A percentile compares a stretch with the other conserved stretches of the same genome.
These are phyloP conservation scores for Cacoxenus indagator DNA, from an alignment of 2,888 invertebrate genomes.

Conservation along the genomic window DNA sequence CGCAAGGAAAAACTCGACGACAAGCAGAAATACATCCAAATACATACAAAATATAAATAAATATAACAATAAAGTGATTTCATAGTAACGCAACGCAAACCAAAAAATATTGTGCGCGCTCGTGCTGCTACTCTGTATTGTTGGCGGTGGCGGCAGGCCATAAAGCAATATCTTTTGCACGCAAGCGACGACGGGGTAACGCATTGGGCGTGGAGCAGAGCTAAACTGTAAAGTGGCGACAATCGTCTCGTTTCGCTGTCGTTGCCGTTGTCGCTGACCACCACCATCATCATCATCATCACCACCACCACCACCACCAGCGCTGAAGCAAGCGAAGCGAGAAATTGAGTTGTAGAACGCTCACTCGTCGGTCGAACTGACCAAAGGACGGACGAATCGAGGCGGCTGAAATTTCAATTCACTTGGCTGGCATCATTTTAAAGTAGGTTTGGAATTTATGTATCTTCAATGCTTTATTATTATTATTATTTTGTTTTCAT, in stretches of 20 bases:
- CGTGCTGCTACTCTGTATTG: too few relatives aligned
- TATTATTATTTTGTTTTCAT: constrained; percentile 29
- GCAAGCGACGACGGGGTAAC: constrained; percentile 13
- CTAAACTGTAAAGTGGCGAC: background rate
- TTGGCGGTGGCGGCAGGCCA: too few relatives aligned
- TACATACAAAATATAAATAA: background rate
- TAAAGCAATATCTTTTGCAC: background rate
- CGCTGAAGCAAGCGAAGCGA: constrained; percentile 50
- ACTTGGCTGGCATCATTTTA: constrained; percentile 21
- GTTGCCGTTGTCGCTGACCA: constrained; percentile 9
- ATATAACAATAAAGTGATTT: background rate
- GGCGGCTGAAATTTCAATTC: constrained; percentile 16
- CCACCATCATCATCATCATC: constrained; percentile 23
- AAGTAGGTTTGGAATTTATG: constrained; percentile 15
- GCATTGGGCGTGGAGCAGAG: constrained; percentile 51
- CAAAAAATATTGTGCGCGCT: constrained; percentile 10
- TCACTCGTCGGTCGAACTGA: background rate
- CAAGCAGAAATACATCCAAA: background rate
- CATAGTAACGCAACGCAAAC: background rate
- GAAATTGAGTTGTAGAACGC: constrained; percentile 42
- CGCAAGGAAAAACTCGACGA: background rate
- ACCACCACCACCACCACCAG: constrained; percentile 20
- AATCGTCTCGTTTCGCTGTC: constrained; percentile 30
- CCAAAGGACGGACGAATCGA: constrained; percentile 14
- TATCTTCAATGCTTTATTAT: constrained; percentile 29